Conservation (phyloP, 2,888 invertebrate genomes). For the Cantharis flavilabris region DNA sequence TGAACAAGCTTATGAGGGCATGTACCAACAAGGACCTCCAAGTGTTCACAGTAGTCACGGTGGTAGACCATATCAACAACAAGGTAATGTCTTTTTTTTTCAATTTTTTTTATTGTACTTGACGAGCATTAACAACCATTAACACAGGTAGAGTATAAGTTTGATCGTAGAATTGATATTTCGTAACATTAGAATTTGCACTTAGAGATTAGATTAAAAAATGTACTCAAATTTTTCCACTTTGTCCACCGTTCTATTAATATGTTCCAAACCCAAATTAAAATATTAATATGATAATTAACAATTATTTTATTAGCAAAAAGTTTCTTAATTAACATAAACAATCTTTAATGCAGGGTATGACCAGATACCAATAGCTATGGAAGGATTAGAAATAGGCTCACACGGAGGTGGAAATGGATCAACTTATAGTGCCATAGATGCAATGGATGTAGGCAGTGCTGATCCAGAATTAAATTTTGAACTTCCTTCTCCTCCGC, state of each 20-base stretch:
- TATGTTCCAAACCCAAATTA: not conserved
- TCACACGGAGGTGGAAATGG: constrained; percentile 66
- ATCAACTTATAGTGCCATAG: constrained; percentile 78
- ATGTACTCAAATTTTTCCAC: too few relatives aligned
- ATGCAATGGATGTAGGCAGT: constrained; percentile 81
- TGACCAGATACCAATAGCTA: constrained; percentile 97
- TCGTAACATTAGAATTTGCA: not conserved
- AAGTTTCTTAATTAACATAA: not conserved
- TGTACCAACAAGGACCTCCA: constrained; percentile 91
- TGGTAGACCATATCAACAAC: constrained; percentile 79
- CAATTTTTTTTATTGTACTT: not conserved
- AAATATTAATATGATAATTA: not conserved
- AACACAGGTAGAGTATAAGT: constrained; percentile 17
- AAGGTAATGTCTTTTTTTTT: constrained; percentile 65
- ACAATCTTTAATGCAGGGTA: constrained; percentile 69
- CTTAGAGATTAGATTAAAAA: not conserved
- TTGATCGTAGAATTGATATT: not conserved
- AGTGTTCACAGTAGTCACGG: constrained; percentile 82
- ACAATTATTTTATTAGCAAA: not conserved
- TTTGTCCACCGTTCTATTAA: not conserved
- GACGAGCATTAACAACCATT: constrained; percentile 14
- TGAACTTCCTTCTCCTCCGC: constrained; percentile 81
- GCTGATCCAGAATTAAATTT: constrained; percentile 79
- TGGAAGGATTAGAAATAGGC: constrained; percentile 93
- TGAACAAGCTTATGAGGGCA: constrained; percentile 91